These are phyloP conservation scores for Camponotus pennsylvanicus DNA, from an alignment of 1,140 invertebrate genomes.

Conservation along the genomic window DNA sequence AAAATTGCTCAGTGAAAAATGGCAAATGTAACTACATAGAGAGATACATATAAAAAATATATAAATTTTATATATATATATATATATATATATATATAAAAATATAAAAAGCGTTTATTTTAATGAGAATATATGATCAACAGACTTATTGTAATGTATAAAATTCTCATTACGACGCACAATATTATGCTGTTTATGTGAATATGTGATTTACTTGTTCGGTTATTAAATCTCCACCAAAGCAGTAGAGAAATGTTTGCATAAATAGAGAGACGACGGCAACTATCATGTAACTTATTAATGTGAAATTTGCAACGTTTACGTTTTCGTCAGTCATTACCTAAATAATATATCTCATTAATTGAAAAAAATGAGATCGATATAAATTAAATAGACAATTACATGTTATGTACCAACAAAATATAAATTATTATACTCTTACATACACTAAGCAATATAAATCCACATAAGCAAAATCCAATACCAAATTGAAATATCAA, in stretches of 20 bases:
- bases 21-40: no score
- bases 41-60: no score
- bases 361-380: background rate
- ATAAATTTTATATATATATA: background rate
- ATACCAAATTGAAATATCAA: constrained; percentile 2
- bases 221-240: constrained; percentile 18
- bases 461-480: constrained; percentile 17
- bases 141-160: no score
- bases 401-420: no score
- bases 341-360: constrained; percentile 10
- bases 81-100: no score
- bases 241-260: constrained; percentile 28
- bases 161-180: no score
- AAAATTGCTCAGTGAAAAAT: no score
- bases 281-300: background rate
- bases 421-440: no score
- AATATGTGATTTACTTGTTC: constrained; percentile 12
- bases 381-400: no score
- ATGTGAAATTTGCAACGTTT: background rate
- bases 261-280: background rate
- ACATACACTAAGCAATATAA: constrained; percentile 13
- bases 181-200: background rate
- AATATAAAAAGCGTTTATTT: no score
- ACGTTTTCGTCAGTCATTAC: background rate
- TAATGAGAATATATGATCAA: no score